A percentile compares a stretch with the other conserved stretches of the same genome.
These are phyloP conservation scores for Phalera bucephala DNA, from an alignment of 2,888 invertebrate species.

Conservation along the genomic window DNA sequence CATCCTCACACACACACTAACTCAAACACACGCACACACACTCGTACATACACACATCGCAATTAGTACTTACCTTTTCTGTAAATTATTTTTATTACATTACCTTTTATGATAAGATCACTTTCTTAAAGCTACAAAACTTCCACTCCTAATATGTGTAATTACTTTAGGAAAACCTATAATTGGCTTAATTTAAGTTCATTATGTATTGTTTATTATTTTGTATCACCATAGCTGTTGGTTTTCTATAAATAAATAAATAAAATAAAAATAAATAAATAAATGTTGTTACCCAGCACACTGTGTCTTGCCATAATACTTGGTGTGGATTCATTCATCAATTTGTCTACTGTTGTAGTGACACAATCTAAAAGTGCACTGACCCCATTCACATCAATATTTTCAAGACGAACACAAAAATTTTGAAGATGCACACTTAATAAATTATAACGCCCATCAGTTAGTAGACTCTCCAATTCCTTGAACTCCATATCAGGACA, in stretches of 20 bases:
- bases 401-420: conserved; percentile 83
- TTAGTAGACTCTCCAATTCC: conserved; percentile 86
- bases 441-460: conserved; percentile 83
- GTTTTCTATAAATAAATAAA: background rate
- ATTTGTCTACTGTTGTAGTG: conserved; percentile 82
- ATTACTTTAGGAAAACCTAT: no score
- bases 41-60: no score
- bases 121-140: no score
- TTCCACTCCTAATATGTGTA: no score
- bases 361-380: conserved; percentile 86
- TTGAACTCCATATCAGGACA: conserved; percentile 90
- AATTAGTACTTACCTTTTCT: no score
- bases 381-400: conserved; percentile 84
- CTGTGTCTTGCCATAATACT: conserved; percentile 85
- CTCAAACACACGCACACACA: no score
- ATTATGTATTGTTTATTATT: no score
- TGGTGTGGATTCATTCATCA: conserved; percentile 77
- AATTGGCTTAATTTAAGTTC: no score
- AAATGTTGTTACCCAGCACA: conserved; percentile 85
- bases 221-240: background rate
- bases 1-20: no score
- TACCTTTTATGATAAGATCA: no score
- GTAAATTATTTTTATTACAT: no score
- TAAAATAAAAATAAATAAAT: background rate
- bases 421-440: conserved; percentile 81